Conservation (phyloP, 2,113 vertebrate genomes). For the Clinocottus analis region DNA sequence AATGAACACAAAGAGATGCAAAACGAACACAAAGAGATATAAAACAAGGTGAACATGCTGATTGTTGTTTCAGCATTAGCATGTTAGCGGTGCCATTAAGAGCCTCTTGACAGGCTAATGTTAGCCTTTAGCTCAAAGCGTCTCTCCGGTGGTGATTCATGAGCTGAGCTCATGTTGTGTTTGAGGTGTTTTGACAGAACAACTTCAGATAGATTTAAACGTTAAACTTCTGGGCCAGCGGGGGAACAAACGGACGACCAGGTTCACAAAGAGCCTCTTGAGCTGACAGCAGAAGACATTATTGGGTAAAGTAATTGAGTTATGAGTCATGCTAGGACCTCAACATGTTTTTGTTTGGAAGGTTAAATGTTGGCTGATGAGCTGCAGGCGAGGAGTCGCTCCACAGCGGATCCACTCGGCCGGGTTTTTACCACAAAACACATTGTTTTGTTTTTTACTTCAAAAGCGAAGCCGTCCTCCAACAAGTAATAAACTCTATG, state of each 20-base stretch:
- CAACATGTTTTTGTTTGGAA: neutral
- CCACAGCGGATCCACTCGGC: neutral
- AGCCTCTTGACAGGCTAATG: no score
- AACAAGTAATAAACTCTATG: neutral
- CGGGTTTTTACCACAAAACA: constrained; percentile 7
- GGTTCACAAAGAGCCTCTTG: neutral
- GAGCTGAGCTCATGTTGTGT: constrained; percentile 10
- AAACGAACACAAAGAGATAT: no score
- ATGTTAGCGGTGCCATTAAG: no score
- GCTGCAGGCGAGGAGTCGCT: neutral
- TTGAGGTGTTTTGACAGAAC: constrained; percentile 26
- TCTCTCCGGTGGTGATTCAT: constrained; percentile 2
- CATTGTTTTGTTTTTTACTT: neutral
- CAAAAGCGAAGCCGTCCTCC: neutral
- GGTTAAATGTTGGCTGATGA: neutral
- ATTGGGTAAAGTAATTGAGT: neutral
- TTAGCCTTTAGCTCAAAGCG: no score
- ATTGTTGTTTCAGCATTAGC: neutral
- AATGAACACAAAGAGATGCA: no score
- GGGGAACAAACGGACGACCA: neutral
- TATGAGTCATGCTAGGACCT: neutral
- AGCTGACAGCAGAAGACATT: neutral
- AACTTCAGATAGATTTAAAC: neutral
- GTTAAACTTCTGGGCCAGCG: constrained; percentile 8
- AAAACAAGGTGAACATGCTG: neutral